A percentile compares a stretch with the other conserved stretches of the same genome.
phyloP scores from a whole-genome alignment of 2,113 vertebrate genomes.

The Ginglymostoma cirratum region DNA sequence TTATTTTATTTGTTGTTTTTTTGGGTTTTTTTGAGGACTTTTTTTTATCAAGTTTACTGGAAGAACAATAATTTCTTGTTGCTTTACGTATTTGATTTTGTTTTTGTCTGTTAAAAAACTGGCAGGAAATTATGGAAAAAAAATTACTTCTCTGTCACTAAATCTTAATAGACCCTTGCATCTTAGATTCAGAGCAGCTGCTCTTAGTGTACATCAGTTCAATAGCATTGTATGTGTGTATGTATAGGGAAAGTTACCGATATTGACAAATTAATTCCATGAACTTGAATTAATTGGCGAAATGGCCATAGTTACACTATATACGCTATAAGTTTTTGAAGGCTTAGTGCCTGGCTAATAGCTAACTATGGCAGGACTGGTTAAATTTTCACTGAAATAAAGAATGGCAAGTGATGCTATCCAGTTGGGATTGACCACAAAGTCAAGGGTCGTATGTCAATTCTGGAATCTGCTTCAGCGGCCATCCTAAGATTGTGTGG shows the following conservation, averaged over 20 bases:
- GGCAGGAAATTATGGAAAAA: background rate
- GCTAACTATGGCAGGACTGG: background rate
- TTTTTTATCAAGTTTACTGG: background rate
- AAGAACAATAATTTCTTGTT: too few species aligned
- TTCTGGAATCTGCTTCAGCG: background rate
- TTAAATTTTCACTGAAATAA: background rate
- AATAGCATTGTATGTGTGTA: background rate
- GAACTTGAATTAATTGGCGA: background rate
- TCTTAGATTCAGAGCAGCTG: background rate
- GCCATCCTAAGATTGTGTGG: background rate
- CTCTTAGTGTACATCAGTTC: background rate
- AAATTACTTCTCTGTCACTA: too few species aligned
- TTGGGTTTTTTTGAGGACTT: background rate
- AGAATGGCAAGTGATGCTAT: background rate
- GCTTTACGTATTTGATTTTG: background rate
- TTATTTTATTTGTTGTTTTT: background rate
- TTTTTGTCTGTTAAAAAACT: background rate
- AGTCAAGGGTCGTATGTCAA: background rate
- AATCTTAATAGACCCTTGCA: background rate
- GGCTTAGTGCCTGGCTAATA: background rate
- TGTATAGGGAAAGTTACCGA: background rate
- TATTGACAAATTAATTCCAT: background rate
- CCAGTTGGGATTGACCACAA: background rate
- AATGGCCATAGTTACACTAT: background rate
- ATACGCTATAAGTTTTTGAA: background rate